Percentiles rank a stretch among this genome's conserved stretches.
Conservation (phyloP, 37 sponge, comb jelly and placozoan species). For the Geodia barretti region DNA sequence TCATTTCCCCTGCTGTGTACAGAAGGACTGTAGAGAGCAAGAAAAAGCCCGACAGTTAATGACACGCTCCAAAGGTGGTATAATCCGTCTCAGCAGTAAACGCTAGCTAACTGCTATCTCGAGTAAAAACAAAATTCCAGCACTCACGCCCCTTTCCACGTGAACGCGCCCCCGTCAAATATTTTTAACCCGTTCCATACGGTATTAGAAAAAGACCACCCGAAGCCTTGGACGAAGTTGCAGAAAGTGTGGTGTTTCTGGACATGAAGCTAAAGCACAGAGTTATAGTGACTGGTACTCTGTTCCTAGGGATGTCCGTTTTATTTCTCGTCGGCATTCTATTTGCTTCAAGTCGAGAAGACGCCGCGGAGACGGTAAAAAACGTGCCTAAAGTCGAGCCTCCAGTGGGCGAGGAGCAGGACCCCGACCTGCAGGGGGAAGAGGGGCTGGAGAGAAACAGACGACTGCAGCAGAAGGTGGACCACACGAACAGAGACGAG, state of each 20-base stretch:
- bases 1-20: too few relatives aligned
- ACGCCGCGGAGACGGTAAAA: neutral
- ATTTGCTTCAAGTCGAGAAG: neutral
- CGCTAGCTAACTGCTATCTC: neutral
- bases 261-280: conserved; percentile 55
- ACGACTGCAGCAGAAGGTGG: neutral
- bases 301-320: conserved; percentile 4
- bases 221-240: too few relatives aligned
- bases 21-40: too few relatives aligned
- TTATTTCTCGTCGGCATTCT: conserved; percentile 20
- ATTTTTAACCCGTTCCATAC: neutral
- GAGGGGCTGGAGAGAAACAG: neutral
- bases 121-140: neutral
- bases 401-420: neutral
- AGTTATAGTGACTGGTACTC: neutral
- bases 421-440: neutral
- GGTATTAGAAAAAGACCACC: too few relatives aligned
- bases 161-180: neutral
- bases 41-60: too few relatives aligned
- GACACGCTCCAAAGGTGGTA: neutral
- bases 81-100: neutral
- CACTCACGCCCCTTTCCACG: neutral
- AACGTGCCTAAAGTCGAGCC: neutral
- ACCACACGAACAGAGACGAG: neutral
- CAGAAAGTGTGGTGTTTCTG: too few relatives aligned